These are phyloP conservation scores for Phoxinus phoxinus DNA, from an alignment of 2,113 vertebrate species.

Conservation along the genomic window DNA sequence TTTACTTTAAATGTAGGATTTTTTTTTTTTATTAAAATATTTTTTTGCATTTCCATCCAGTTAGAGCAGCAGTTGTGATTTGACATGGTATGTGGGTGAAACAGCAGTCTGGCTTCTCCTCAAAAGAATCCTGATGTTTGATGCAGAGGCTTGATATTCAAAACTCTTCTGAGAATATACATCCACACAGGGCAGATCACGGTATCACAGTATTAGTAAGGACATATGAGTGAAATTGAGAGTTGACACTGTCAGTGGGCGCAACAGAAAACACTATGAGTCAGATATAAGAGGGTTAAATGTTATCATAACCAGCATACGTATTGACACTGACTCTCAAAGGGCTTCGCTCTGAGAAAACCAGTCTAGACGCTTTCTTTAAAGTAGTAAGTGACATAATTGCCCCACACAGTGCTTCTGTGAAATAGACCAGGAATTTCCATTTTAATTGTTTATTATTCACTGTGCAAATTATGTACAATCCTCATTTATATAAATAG, in stretches of 20 bases:
- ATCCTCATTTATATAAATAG: background rate
- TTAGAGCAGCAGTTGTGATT: constrained; percentile 37
- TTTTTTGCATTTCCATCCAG: constrained; percentile 3
- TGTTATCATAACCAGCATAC: background rate
- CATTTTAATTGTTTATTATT: background rate
- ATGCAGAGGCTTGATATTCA: constrained; percentile 14
- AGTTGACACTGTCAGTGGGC: constrained; percentile 24
- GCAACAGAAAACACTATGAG: constrained; percentile 22
- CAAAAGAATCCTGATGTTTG: background rate
- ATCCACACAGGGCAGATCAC: constrained; percentile 11
- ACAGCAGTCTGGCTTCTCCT: constrained; percentile 12
- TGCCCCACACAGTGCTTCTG: background rate
- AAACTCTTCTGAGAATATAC: constrained; percentile 38
- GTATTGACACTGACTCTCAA: background rate
- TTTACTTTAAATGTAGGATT: constrained; percentile 35
- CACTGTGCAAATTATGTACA: background rate
- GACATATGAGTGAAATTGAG: constrained; percentile 29
- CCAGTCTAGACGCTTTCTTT: background rate
- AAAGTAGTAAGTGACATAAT: background rate
- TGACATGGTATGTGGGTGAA: constrained; percentile 37
- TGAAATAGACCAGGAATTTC: background rate
- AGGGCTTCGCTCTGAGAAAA: background rate
- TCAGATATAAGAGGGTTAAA: constrained; percentile 36
- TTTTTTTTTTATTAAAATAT: constrained; percentile 9
- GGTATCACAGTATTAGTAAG: constrained; percentile 2